Evolutionary conservation across 2,888 invertebrate genomes (phyloP), one percentile per base, ranked within the genome.

Genomic region (Chrysolina oricalcia): DNA sequence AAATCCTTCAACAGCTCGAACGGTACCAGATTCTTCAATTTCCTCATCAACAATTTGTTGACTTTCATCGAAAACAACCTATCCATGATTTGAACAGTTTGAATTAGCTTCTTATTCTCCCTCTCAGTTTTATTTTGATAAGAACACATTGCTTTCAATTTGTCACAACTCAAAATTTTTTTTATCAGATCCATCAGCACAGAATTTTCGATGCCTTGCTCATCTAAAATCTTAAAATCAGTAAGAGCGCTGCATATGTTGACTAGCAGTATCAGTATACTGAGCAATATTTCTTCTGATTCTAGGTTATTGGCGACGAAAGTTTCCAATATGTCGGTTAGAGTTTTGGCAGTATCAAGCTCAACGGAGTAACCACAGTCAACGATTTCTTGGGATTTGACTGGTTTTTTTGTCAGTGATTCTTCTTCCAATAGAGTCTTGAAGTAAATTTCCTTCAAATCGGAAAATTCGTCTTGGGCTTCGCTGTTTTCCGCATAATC

Each of bases 401-500:
- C 23, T 48, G 41, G 23, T 40, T n/a, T 62, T 66, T 43, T 21
- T 46, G 46, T 43, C 21, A 78, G 50, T 50, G 80, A 72, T 53
- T 73, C 77, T 70, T 80, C 72, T 73, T 86, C 84, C 66, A 86
- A 85, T 2, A 81, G 79, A 68, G 84, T 84, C 76, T 84, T 82
- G 19, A 83, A 73, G 74, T 86, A 87, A 59, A 87, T 77, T 59
- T 84, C 78, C 75, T 83, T 84, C 43, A 88, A 81, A 63, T 81
- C 82, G 23, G 73, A 66, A 53, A 81, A 83, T 70, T 76, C 70
- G 71, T 73, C 69, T 15, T 21, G 8, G 8, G 19, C 56, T 40
- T 40, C 35, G 35, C 35, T n/a, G 27, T 9, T 43, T 66, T 73
- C 62, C 64, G 74, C 70, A 67, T 66, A 40, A 9, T 48, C 71